Percentiles rank a stretch among this genome's conserved stretches.
Conservation (phyloP, 2,113 vertebrate genomes). For the Poicephalus gulielmi region DNA sequence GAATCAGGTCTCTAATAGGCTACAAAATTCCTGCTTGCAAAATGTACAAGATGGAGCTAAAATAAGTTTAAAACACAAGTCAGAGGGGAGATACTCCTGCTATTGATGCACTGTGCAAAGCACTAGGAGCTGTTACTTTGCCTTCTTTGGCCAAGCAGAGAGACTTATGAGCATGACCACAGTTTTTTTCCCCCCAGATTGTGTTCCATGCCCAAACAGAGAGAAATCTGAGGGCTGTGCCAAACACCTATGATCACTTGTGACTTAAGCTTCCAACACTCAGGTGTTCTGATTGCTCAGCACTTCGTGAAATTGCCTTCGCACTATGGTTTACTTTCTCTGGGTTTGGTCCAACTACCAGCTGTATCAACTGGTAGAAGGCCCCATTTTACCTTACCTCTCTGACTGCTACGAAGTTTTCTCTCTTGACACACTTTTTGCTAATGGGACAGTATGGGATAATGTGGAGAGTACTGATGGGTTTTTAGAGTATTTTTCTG, state of each 20-base stretch:
- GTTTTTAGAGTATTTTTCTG: not conserved
- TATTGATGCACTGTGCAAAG: not conserved
- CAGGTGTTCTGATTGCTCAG: not conserved
- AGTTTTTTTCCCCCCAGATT: not conserved
- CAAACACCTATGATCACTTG: not conserved
- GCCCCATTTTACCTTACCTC: not conserved
- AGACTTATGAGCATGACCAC: not conserved
- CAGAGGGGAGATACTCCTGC: not conserved
- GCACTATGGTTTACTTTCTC: not conserved
- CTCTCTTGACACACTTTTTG: not conserved
- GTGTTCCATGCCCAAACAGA: not conserved
- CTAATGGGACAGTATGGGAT: not conserved
- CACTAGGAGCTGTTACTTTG: not conserved
- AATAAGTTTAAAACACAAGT: not conserved
- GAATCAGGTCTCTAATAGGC: not conserved
- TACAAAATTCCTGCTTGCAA: not conserved
- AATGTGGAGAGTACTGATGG: accelerated
- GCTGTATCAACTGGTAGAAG: not conserved
- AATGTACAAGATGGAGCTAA: not conserved
- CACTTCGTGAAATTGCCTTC: not conserved
- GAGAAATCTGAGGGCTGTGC: not conserved
- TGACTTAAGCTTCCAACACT: not conserved
- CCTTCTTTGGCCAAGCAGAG: not conserved
- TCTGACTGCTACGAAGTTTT: not conserved
- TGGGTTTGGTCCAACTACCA: not conserved